phyloP scores from a whole-genome alignment of 2,797 vertebrate species.

The Aldrovandia affinis region DNA sequence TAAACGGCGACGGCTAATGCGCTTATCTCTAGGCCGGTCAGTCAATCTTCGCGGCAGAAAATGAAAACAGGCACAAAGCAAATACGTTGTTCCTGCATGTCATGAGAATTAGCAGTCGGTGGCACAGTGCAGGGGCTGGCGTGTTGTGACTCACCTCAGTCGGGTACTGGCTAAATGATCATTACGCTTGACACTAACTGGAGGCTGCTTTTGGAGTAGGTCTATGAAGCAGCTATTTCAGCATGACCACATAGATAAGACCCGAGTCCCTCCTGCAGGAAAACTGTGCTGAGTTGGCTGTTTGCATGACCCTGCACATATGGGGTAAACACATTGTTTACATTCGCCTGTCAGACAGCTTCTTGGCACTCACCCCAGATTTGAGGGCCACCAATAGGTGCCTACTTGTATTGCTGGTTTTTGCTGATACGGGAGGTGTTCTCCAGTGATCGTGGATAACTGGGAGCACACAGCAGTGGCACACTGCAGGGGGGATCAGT shows the following conservation, averaged over 20 bases:
- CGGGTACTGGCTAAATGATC: conserved; percentile 12
- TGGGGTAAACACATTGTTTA: conserved; percentile 71
- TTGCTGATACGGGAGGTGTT: neutral
- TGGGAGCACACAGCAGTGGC: neutral
- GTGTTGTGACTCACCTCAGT: conserved; percentile 10
- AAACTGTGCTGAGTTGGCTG: conserved; percentile 53
- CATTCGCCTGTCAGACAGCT: conserved; percentile 61
- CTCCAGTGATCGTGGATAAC: neutral
- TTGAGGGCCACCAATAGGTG: conserved; percentile 52
- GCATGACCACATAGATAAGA: conserved; percentile 37
- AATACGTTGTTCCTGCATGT: neutral
- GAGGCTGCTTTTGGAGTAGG: conserved; percentile 22
- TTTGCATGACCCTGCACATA: conserved; percentile 57
- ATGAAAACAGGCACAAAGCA: neutral
- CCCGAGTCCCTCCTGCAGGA: conserved; percentile 40
- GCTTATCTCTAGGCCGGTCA: neutral
- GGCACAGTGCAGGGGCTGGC: neutral
- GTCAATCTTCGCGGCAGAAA: neutral
- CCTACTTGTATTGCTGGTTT: neutral
- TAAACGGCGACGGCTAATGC: neutral
- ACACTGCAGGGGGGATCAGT: neutral
- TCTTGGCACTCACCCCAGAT: conserved; percentile 54
- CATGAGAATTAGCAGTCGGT: neutral
- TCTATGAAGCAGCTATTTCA: conserved; percentile 5
- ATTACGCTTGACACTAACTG: conserved; percentile 23